These are phyloP conservation scores for Eremophila alpestris DNA, from an alignment of 2,797 vertebrate genomes.

Conservation along the genomic window DNA sequence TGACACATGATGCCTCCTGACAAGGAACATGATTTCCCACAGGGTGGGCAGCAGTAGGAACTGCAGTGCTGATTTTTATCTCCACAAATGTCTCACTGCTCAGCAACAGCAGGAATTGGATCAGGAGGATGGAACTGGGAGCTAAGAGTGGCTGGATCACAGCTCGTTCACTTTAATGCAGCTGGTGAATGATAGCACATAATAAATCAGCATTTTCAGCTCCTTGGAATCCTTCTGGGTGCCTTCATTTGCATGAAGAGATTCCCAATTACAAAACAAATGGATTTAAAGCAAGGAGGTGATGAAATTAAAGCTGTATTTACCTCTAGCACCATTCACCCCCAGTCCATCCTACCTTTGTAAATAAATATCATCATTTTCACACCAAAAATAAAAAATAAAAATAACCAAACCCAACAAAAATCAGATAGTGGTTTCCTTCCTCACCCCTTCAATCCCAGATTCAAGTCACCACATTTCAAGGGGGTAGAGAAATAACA, in stretches of 20 bases:
- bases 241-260: not conserved
- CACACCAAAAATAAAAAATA: not conserved
- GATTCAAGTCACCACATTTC: not conserved
- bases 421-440: not conserved
- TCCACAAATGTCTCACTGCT: not conserved
- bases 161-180: not conserved
- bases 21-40: not conserved
- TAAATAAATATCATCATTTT: not conserved
- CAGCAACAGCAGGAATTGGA: not conserved
- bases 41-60: not conserved
- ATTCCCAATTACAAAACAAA: not conserved
- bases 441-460: not conserved
- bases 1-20: not conserved
- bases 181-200: not conserved
- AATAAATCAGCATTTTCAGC: conserved; percentile 16
- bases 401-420: not conserved
- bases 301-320: not conserved
- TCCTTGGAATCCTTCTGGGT: not conserved
- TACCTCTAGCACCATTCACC: not conserved
- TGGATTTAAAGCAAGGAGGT: not conserved
- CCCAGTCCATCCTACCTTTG: not conserved
- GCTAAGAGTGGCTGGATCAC: not conserved
- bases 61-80: conserved; percentile 32
- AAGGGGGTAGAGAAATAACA: not conserved
- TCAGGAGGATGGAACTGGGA: not conserved